Percentiles rank a stretch among this genome's conserved stretches.
These are phyloP conservation scores for Pseudocheirus occidentalis DNA, from an alignment of 2,797 vertebrate genomes.

Conservation along the genomic window DNA sequence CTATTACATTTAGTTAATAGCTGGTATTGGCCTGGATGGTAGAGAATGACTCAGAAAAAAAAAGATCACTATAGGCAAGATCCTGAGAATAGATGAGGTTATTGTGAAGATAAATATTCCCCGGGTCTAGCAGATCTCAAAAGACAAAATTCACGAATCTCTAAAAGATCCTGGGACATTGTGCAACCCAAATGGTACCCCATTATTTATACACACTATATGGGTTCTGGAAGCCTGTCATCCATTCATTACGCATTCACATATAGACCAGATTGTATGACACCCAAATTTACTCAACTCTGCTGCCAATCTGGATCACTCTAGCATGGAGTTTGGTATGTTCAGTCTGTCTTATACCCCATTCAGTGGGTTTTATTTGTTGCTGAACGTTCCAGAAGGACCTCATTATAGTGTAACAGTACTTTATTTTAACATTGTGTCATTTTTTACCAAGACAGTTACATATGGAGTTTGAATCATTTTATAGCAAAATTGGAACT, in stretches of 20 bases:
- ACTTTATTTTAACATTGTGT: background rate
- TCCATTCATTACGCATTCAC: background rate
- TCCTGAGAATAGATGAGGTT: background rate
- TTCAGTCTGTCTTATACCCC: background rate
- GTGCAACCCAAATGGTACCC: background rate
- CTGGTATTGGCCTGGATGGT: background rate
- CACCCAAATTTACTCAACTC: background rate
- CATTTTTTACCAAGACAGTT: background rate
- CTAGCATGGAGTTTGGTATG: background rate
- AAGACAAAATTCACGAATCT: background rate
- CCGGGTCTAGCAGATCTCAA: background rate
- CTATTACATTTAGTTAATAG: background rate
- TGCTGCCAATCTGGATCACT: background rate
- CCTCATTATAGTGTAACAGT: background rate
- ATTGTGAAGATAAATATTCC: background rate
- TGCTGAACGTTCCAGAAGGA: slow-evolving; percentile 3
- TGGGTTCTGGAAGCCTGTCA: background rate
- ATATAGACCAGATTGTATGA: background rate
- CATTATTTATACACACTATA: background rate
- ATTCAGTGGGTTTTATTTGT: background rate
- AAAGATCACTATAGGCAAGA: background rate
- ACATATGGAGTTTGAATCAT: background rate
- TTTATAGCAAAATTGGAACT: background rate
- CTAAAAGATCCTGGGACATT: background rate
- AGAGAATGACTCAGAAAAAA: background rate